Base-by-base conservation (phyloP, 2,797 vertebrate species). In the Schizopygopsis pylzovi region DNA sequence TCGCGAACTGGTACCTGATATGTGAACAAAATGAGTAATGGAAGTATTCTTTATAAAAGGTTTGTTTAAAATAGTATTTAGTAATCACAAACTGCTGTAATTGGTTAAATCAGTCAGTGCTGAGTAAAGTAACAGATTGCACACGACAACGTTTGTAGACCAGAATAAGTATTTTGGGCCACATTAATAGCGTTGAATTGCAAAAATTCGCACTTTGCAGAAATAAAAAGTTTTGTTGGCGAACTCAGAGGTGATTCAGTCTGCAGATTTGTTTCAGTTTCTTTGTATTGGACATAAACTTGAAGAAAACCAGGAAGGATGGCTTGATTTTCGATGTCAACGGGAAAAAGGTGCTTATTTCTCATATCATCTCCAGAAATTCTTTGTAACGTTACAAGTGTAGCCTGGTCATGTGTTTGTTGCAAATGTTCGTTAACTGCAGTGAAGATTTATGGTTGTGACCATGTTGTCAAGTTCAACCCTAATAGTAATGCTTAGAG, bases 271-370 rank as follows among this genome's bases (percentile, higher is more conserved):
- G 49, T 22, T 43, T 25, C 28, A 28, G 6, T 12, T 22, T 13
- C 18, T 8, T 75, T 33, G 39, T 15, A 8, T 63, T 43, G 1
- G 8, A 25, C 25, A 3, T 7, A 43, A 25, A n/a, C 11, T 75
- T 52, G 22, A 10, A 25, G 3, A 81, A 13, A 0, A 52, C 52
- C 7, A 7, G 12, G 1, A 6, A 81, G 0, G 78, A 88, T 0
- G 33, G 89, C 54, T 90, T 97, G 70, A 47, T 96, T 72, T 94
- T 97, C 92, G 97, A 92, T 65, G 94, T 97, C 41, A 97, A 98
- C 56, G 96, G 97, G 1, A 94, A 90, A 85, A 96, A 94, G 96
- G 97, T 97, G 89, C 86, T 52, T 65, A 16, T 39, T 56, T 47
- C 49, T 25, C 47, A 15, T 28, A 70, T 59, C 1, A 7, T 76